Percentiles rank a stretch among this genome's conserved stretches.
Evolutionary conservation across 2,797 vertebrate species (phyloP).

Genomic region (Enteromius paludinosus): DNA sequence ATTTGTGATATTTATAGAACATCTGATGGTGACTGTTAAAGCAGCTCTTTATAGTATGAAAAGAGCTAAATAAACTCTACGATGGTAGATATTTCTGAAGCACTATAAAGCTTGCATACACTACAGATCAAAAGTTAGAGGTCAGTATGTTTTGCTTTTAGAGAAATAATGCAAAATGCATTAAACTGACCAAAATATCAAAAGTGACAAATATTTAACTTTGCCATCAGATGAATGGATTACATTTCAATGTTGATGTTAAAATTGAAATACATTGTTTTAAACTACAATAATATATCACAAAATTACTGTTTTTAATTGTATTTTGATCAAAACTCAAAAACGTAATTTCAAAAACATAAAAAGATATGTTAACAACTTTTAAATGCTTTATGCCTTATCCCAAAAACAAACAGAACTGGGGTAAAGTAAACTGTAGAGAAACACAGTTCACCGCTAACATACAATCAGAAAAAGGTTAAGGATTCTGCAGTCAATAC

Average conservation of each 20-base stretch:
- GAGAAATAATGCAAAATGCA: not conserved
- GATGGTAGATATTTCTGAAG: not conserved
- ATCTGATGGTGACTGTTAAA: not conserved
- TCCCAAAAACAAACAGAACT: not conserved
- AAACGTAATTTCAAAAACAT: not conserved
- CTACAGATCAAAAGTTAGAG: not conserved
- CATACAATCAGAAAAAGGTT: not conserved
- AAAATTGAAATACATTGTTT: not conserved
- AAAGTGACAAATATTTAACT: not conserved
- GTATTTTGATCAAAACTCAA: not conserved
- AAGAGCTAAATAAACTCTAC: not conserved
- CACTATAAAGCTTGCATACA: not conserved
- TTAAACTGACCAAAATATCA: not conserved
- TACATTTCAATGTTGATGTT: not conserved
- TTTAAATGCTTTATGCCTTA: not conserved
- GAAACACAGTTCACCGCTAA: not conserved
- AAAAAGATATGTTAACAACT: not conserved
- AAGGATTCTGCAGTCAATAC: not conserved
- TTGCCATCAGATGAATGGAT: not conserved
- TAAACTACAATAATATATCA: not conserved
- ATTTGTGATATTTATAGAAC: not conserved
- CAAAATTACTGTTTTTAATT: not conserved
- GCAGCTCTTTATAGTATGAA: not conserved
- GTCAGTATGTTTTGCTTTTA: not conserved
- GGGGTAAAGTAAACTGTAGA: not conserved